These are phyloP conservation scores for Takifugu ocellatus DNA, from an alignment of 2,797 vertebrate genomes.

Conservation along the genomic window DNA sequence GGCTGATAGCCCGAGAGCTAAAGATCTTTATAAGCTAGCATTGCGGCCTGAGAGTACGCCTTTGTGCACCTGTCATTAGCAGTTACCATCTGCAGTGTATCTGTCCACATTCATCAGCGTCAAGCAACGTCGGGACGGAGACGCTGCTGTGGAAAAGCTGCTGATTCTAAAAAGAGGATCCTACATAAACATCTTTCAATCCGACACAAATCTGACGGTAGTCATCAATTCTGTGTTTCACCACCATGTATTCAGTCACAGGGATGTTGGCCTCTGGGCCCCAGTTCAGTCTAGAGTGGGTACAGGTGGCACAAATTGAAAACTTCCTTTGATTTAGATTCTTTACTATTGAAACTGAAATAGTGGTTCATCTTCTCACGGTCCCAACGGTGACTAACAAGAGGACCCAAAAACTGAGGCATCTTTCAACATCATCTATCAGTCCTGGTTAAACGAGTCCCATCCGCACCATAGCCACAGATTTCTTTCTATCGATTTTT, in stretches of 20 bases:
- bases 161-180: neutral
- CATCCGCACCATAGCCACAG: too few species aligned
- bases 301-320: neutral
- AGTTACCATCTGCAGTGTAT: neutral
- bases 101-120: neutral
- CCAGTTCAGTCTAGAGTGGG: too few species aligned
- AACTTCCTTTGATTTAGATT: too few species aligned
- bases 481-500: too few species aligned
- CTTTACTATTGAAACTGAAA: neutral
- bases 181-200: neutral
- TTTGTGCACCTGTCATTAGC: neutral
- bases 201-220: too few species aligned
- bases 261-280: neutral
- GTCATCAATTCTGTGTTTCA: too few species aligned
- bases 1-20: neutral
- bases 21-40: slow-evolving; percentile 2
- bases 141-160: neutral
- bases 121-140: neutral
- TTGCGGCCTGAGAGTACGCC: neutral
- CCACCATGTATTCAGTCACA: neutral
- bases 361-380: too few species aligned
- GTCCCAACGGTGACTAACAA: too few species aligned
- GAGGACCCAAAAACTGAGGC: too few species aligned
- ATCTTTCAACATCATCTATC: too few species aligned
- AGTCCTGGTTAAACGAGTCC: too few species aligned